A percentile compares a stretch with the other conserved stretches of the same genome.
phyloP scores from a whole-genome alignment of 2,113 vertebrate genomes.

The Sphaerodactylus townsendi region DNA sequence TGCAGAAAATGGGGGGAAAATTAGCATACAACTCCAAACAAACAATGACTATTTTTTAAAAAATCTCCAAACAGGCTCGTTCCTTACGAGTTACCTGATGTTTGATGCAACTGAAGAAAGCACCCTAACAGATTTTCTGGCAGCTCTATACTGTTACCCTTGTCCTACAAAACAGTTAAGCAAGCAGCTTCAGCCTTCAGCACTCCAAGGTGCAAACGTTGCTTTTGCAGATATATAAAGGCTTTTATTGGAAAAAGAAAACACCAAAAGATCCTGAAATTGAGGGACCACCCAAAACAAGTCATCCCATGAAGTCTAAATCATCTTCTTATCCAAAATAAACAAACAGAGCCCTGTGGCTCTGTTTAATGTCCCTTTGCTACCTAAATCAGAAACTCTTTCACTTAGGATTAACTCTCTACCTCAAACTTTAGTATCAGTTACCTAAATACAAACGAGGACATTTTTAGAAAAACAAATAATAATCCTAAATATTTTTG shows the following conservation, averaged over 20 bases:
- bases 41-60: conserved; percentile 40
- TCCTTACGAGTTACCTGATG: conserved; percentile 27
- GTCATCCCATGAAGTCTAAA: conserved; percentile 49
- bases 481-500: neutral
- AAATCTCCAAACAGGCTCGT: conserved; percentile 20
- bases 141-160: conserved; percentile 10
- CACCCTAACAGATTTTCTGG: neutral
- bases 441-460: conserved; percentile 22
- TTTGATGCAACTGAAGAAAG: conserved; percentile 40
- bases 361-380: conserved; percentile 39
- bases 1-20: conserved; percentile 54
- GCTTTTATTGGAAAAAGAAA: conserved; percentile 28
- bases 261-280: conserved; percentile 58
- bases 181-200: conserved; percentile 15
- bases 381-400: conserved; percentile 32
- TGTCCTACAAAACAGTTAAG: conserved; percentile 26
- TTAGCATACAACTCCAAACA: conserved; percentile 32
- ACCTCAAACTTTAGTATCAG: conserved; percentile 23
- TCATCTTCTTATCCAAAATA: conserved; percentile 53
- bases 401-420: conserved; percentile 20
- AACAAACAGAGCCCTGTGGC: conserved; percentile 32
- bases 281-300: conserved; percentile 60
- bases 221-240: conserved; percentile 42
- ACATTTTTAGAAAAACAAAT: conserved; percentile 32
- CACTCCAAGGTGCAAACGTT: conserved; percentile 19